phyloP scores from a whole-genome alignment of 2,888 invertebrate genomes.

The Drosophila meridionalis region DNA sequence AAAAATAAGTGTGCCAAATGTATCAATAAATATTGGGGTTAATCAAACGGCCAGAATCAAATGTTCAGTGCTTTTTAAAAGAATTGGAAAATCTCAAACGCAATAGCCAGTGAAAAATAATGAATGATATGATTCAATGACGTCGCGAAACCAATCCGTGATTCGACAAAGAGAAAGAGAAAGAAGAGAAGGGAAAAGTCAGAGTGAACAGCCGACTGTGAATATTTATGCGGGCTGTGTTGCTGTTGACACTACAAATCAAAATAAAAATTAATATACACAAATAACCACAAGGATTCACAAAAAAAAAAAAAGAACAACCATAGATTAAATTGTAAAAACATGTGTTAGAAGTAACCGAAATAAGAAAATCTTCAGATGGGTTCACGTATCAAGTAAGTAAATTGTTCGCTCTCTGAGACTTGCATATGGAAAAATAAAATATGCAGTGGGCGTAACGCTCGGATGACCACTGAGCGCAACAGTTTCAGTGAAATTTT shows the following conservation, averaged over 20 bases:
- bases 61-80: slow-evolving; percentile 43
- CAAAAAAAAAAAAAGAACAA: slow-evolving; percentile 25
- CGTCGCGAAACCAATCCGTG: slow-evolving; percentile 66
- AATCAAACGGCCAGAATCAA: slow-evolving; percentile 38
- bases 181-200: slow-evolving; percentile 38
- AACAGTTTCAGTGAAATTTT: slow-evolving; percentile 36
- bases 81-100: slow-evolving; percentile 20
- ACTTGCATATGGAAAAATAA: slow-evolving; percentile 34
- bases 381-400: slow-evolving; percentile 83
- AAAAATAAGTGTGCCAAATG: slow-evolving; percentile 56
- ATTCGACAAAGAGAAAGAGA: slow-evolving; percentile 58
- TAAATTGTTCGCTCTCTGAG: slow-evolving; percentile 44
- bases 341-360: slow-evolving; percentile 62
- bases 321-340: slow-evolving; percentile 46
- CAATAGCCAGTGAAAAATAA: slow-evolving; percentile 30
- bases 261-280: slow-evolving; percentile 42
- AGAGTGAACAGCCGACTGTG: slow-evolving; percentile 42
- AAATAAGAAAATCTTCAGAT: slow-evolving; percentile 48
- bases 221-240: slow-evolving; percentile 62
- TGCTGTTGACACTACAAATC: slow-evolving; percentile 43
- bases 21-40: slow-evolving; percentile 47
- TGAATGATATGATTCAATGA: slow-evolving; percentile 66
- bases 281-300: slow-evolving; percentile 30
- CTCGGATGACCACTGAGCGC: slow-evolving; percentile 53
- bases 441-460: slow-evolving; percentile 76